A percentile compares a stretch with the other conserved stretches of the same genome.
Evolutionary conservation across 64 coral and sea anemone genomes (phyloP).

Genomic region (Montipora foliosa): DNA sequence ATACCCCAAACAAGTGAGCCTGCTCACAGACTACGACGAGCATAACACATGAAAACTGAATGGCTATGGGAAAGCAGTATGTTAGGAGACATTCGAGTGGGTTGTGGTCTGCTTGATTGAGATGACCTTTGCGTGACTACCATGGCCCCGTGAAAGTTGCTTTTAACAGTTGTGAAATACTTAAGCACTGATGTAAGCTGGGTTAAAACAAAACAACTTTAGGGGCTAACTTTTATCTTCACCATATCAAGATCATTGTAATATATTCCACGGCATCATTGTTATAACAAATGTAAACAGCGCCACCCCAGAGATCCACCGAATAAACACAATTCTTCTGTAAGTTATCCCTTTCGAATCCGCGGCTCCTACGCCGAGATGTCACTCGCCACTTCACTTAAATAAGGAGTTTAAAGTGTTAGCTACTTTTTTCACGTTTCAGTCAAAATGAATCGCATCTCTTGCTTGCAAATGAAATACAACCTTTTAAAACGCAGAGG

Average conservation of each 20-base stretch:
- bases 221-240: background rate
- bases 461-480: background rate
- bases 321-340: background rate
- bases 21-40: background rate
- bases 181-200: background rate
- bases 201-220: background rate
- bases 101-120: background rate
- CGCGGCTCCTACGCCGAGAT: background rate
- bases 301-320: background rate
- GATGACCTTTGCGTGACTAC: background rate
- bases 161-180: background rate
- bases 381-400: background rate
- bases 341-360: background rate
- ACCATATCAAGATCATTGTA: background rate
- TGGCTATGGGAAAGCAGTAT: background rate
- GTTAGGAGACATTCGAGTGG: background rate
- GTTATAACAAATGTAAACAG: background rate
- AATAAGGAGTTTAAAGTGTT: background rate
- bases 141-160: background rate
- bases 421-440: background rate
- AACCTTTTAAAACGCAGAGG: background rate
- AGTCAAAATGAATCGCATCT: background rate
- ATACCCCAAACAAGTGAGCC: too few relatives aligned
- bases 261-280: background rate
- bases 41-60: background rate